Conservation (phyloP, 2,113 vertebrate genomes). For the Podarcis cretensis region DNA sequence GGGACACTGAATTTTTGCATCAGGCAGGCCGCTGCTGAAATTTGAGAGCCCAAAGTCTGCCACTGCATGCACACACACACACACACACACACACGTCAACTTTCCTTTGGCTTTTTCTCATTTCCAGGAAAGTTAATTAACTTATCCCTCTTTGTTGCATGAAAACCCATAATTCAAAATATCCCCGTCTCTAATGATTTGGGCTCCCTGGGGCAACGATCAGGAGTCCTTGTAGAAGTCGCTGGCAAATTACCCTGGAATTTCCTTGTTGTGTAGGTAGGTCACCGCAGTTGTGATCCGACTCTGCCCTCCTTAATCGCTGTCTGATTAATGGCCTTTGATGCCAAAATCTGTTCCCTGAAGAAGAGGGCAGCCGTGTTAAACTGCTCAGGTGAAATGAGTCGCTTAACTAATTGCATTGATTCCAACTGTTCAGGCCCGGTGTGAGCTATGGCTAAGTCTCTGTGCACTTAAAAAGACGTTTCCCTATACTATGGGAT, state of each 20-base stretch:
- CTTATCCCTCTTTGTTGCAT: background rate
- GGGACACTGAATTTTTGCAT: no score
- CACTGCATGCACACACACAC: background rate
- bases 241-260: background rate
- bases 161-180: background rate
- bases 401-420: slow-evolving; percentile 5
- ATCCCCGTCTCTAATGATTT: background rate
- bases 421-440: background rate
- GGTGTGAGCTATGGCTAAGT: background rate
- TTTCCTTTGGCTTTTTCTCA: background rate
- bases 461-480: background rate
- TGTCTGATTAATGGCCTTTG: background rate
- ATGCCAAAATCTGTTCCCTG: slow-evolving; percentile 11
- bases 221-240: background rate
- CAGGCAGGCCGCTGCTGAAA: no score
- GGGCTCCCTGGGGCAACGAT: background rate
- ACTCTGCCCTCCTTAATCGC: background rate
- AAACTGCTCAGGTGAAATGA: background rate
- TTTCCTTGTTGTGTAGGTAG: background rate
- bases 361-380: background rate
- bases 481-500: background rate
- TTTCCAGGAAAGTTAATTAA: background rate
- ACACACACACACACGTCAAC: background rate
- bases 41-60: no score
- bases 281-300: background rate